phyloP scores from a whole-genome alignment of 2,888 invertebrate genomes.

The Caenorhabditis panamensis region DNA sequence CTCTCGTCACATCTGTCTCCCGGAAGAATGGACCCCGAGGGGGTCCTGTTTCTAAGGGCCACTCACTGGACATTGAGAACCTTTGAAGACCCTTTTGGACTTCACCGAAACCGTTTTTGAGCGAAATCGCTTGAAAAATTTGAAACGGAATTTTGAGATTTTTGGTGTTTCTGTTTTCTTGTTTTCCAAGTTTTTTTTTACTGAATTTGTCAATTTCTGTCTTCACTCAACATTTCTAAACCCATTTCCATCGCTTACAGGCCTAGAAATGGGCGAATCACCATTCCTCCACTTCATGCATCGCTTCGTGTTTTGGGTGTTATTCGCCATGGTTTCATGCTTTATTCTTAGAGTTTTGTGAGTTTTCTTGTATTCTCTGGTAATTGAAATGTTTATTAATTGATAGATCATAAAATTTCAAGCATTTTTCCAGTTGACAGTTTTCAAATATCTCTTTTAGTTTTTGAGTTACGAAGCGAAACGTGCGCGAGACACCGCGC shows the following conservation, averaged over 20 bases:
- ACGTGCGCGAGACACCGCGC: too few relatives aligned
- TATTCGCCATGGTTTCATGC: conserved; percentile 63
- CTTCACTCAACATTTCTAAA: background rate
- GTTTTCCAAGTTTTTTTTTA: background rate
- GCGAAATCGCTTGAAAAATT: too few relatives aligned
- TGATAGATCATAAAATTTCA: too few relatives aligned
- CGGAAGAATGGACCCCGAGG: background rate
- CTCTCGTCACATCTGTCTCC: conserved; percentile 20
- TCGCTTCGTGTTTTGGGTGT: conserved; percentile 65
- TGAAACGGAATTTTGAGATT: background rate
- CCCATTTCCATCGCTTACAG: too few relatives aligned
- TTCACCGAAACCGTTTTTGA: background rate
- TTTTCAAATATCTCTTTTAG: too few relatives aligned
- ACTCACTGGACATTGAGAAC: background rate
- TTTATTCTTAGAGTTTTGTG: conserved; percentile 68
- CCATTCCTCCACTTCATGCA: conserved; percentile 45
- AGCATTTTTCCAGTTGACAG: too few relatives aligned
- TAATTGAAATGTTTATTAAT: too few relatives aligned
- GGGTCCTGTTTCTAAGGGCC: background rate
- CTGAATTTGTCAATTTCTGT: background rate
- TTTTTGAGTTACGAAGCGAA: too few relatives aligned
- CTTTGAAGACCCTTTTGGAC: background rate
- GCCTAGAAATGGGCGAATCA: conserved; percentile 32
- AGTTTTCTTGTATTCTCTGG: conserved; percentile 48
- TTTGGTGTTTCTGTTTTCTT: background rate